phyloP scores from a whole-genome alignment of 1,140 invertebrate species.

The Gryon sp. region DNA sequence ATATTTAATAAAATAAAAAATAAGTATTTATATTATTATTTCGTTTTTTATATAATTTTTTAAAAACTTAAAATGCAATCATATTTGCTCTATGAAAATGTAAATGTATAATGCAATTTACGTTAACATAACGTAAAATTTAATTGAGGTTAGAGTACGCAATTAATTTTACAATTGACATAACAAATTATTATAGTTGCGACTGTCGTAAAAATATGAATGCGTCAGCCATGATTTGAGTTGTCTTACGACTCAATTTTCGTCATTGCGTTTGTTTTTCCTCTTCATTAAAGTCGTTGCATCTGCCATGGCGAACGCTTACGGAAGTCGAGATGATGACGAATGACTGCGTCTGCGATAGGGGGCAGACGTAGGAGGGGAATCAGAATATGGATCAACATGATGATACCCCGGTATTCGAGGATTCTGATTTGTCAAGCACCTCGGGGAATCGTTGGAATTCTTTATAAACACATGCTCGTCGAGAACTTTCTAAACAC shows the following conservation, averaged over 20 bases:
- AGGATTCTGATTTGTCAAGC: constrained; percentile 58
- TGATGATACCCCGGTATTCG: constrained; percentile 51
- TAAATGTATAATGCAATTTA: no score
- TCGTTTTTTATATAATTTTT: no score
- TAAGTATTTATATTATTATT: no score
- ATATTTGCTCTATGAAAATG: no score
- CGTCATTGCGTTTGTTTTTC: constrained; percentile 49
- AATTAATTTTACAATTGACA: constrained; percentile 25
- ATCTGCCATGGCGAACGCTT: constrained; percentile 35
- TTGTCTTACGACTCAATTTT: constrained; percentile 37
- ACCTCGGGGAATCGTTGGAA: constrained; percentile 51
- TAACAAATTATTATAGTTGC: constrained; percentile 27
- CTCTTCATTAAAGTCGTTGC: constrained; percentile 50
- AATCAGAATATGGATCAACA: constrained; percentile 31
- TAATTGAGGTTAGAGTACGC: not conserved
- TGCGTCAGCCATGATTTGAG: constrained; percentile 22
- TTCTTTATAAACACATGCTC: constrained; percentile 45
- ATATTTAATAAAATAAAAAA: no score
- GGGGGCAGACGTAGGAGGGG: constrained; percentile 1
- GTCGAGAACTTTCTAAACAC: constrained; percentile 51
- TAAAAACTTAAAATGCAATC: no score
- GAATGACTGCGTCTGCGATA: constrained; percentile 44
- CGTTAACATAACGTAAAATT: no score
- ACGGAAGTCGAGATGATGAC: constrained; percentile 55
- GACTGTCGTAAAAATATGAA: constrained; percentile 20